Percentiles rank a stretch among this genome's conserved stretches.
Conservation (phyloP, 2,797 vertebrate genomes). For the Eulemur coronatus region DNA sequence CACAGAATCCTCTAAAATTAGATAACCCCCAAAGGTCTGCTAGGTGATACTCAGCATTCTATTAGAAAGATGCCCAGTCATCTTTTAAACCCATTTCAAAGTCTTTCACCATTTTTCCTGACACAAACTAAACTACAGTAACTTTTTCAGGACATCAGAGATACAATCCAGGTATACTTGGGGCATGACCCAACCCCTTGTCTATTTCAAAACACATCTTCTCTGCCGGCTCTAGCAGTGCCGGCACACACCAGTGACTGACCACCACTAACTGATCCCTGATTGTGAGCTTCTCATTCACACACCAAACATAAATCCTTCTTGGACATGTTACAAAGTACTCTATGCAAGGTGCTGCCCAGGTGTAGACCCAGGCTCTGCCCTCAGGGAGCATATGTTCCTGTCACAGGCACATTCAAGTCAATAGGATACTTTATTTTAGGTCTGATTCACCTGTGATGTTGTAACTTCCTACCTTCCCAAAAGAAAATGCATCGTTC, state of each 20-base stretch:
- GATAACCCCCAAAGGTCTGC: background rate
- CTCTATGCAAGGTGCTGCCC: background rate
- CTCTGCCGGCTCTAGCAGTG: background rate
- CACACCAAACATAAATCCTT: background rate
- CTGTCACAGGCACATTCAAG: background rate
- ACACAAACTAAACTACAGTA: background rate
- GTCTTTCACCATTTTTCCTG: background rate
- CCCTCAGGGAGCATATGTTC: background rate
- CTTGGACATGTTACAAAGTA: background rate
- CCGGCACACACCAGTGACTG: background rate
- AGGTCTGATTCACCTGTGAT: background rate
- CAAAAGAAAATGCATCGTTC: background rate
- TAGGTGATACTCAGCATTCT: background rate
- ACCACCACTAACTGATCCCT: background rate
- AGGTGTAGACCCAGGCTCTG: background rate
- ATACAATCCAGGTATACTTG: background rate
- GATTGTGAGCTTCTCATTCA: background rate
- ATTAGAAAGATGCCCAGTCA: background rate
- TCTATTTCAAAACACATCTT: background rate
- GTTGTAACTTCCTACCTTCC: background rate
- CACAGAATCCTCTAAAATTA: background rate
- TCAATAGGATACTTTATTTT: background rate
- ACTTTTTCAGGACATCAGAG: background rate
- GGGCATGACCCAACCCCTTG: background rate
- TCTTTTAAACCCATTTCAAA: conserved; percentile 7